A percentile compares a stretch with the other conserved stretches of the same genome.
phyloP scores from a whole-genome alignment of 2,113 vertebrate genomes.

The Laticauda laticaudata region DNA sequence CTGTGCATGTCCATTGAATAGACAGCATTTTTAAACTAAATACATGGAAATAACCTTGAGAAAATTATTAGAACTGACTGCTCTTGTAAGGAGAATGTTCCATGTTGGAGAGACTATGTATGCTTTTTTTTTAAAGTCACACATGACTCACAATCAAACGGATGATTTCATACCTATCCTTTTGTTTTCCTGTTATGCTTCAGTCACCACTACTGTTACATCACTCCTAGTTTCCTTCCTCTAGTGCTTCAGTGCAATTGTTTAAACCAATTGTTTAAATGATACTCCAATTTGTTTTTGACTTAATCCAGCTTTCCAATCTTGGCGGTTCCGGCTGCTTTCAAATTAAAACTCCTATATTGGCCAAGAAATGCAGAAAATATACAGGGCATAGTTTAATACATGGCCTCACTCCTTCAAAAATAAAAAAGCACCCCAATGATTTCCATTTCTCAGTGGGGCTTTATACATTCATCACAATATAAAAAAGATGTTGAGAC shows the following conservation, averaged over 20 bases:
- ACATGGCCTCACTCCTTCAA: not conserved
- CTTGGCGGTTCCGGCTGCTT: not conserved
- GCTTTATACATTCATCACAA: not conserved
- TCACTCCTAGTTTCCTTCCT: accelerated
- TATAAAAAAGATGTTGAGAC: not conserved
- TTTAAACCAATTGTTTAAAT: not conserved
- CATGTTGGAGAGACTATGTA: not conserved
- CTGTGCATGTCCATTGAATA: not conserved
- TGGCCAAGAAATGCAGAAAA: not conserved
- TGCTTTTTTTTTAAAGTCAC: not conserved
- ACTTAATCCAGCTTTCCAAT: not conserved
- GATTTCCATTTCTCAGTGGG: not conserved
- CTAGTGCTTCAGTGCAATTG: accelerated
- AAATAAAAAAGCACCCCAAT: not conserved
- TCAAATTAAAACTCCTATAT: not conserved
- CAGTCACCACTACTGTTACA: not conserved
- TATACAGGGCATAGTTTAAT: not conserved
- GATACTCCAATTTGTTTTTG: not conserved
- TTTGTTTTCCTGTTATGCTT: not conserved
- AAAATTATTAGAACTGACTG: not conserved
- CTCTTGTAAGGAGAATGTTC: not conserved
- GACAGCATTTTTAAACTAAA: not conserved
- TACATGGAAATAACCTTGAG: not conserved
- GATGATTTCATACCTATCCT: not conserved
- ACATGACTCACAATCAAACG: not conserved